Evolutionary conservation across 2,888 invertebrate genomes (phyloP).

Genomic region (Itoplectis maculator): DNA sequence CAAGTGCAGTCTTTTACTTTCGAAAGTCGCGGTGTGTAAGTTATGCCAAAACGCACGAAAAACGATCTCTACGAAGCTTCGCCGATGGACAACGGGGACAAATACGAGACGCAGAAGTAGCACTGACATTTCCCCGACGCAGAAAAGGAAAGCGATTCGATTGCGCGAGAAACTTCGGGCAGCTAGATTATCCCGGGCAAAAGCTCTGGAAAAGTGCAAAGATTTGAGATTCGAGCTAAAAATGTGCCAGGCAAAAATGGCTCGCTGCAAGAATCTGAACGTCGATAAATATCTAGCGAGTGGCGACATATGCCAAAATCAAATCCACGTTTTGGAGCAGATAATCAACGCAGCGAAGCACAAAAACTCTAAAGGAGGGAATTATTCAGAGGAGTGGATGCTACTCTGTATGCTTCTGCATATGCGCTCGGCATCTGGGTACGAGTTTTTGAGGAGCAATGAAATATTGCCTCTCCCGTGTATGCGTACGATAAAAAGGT

Average conservation of each 20-base stretch:
- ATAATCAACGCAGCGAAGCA: too few species aligned
- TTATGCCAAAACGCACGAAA: conserved; percentile 15
- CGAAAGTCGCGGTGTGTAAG: neutral
- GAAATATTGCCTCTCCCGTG: conserved; percentile 30
- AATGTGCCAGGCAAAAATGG: conserved; percentile 13
- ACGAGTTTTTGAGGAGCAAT: conserved; percentile 36
- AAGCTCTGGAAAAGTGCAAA: conserved; percentile 7
- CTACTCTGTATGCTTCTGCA: conserved; percentile 51
- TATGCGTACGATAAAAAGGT: conserved; percentile 26
- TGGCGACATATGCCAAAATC: too few species aligned
- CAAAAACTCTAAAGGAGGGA: conserved; percentile 29
- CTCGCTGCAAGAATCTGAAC: conserved; percentile 4
- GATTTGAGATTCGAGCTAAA: neutral
- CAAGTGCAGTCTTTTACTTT: conserved; percentile 32
- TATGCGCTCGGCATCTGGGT: conserved; percentile 46
- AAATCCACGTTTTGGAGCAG: too few species aligned
- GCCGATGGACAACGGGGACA: conserved; percentile 1
- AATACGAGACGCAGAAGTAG: neutral
- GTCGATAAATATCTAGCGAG: too few species aligned
- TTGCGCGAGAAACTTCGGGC: conserved; percentile 18
- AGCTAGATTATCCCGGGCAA: neutral
- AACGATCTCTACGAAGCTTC: conserved; percentile 16
- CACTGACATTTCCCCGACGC: conserved; percentile 16
- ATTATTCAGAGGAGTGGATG: conserved; percentile 56
- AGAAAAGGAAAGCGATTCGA: neutral